phyloP scores from a whole-genome alignment of 2,888 invertebrate species.

The Neoaliturus tenellus region DNA sequence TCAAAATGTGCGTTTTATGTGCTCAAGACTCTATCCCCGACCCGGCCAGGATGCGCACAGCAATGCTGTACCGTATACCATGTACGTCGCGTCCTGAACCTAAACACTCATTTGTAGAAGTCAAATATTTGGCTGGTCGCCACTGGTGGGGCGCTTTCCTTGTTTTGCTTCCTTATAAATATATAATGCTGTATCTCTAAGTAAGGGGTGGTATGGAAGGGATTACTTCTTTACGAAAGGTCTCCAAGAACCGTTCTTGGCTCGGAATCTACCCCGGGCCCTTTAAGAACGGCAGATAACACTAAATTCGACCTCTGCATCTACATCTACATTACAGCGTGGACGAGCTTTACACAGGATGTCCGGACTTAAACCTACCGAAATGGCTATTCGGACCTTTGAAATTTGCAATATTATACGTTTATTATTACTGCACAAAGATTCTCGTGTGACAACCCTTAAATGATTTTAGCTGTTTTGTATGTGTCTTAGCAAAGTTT shows the following conservation, averaged over 20 bases:
- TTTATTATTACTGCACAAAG: too few species aligned
- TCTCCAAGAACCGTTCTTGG: slow-evolving; percentile 37
- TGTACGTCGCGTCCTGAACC: slow-evolving; percentile 9
- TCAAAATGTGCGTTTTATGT: too few species aligned
- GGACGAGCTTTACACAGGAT: not conserved
- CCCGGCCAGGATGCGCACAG: too few species aligned
- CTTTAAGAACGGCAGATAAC: slow-evolving; percentile 31
- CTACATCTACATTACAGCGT: not conserved
- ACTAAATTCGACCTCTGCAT: slow-evolving; percentile 22
- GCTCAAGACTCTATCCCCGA: too few species aligned
- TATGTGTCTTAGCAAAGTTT: too few species aligned
- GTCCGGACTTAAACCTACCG: not conserved
- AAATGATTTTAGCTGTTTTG: too few species aligned
- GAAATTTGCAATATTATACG: not conserved
- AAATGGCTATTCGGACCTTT: not conserved
- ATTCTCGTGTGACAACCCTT: too few species aligned
- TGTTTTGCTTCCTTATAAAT: slow-evolving; percentile 46
- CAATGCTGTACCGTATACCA: too few species aligned
- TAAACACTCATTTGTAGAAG: slow-evolving; percentile 24
- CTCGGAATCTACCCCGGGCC: slow-evolving; percentile 19
- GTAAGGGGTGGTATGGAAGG: not conserved
- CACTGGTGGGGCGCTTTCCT: not conserved
- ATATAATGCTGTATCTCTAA: slow-evolving; percentile 38
- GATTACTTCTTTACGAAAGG: slow-evolving; percentile 39
- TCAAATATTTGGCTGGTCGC: slow-evolving; percentile 15